Evolutionary conservation across 2,797 vertebrate genomes (phyloP).

Genomic region (Dipus sagitta): DNA sequence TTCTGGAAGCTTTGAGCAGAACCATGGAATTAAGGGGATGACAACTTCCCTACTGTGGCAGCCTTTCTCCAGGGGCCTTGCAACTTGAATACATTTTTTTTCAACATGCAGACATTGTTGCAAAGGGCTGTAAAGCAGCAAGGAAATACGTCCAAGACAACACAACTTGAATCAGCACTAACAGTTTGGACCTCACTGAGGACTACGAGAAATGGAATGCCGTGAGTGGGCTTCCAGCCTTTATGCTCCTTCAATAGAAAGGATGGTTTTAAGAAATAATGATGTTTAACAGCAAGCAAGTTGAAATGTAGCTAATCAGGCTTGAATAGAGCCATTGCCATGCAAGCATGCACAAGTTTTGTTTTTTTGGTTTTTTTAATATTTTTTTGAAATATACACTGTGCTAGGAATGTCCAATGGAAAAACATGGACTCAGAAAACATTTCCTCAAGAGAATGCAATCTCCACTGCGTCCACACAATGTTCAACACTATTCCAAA

Average conservation of each 20-base stretch:
- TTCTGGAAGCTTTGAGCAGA: not conserved
- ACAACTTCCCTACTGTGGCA: not conserved
- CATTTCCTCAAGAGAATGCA: constrained; percentile 41
- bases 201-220: constrained; percentile 18
- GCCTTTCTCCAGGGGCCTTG: not conserved
- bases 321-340: not conserved
- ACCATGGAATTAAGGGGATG: not conserved
- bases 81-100: not conserved
- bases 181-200: constrained; percentile 13
- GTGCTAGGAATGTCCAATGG: constrained; percentile 25
- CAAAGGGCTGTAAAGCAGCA: constrained; percentile 36
- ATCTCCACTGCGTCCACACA: not conserved
- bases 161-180: constrained; percentile 37
- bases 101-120: not conserved
- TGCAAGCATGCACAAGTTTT: not conserved
- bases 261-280: not conserved
- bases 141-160: constrained; percentile 30
- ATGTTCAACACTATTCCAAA: not conserved
- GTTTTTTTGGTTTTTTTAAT: no score
- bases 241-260: constrained; percentile 32
- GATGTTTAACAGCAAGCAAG: not conserved
- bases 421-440: not conserved
- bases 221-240: constrained; percentile 35
- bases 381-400: constrained; percentile 6
- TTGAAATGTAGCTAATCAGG: constrained; percentile 51